Evolutionary conservation across 2,797 vertebrate species (phyloP).

Genomic region (Thalassophryne amazonica): DNA sequence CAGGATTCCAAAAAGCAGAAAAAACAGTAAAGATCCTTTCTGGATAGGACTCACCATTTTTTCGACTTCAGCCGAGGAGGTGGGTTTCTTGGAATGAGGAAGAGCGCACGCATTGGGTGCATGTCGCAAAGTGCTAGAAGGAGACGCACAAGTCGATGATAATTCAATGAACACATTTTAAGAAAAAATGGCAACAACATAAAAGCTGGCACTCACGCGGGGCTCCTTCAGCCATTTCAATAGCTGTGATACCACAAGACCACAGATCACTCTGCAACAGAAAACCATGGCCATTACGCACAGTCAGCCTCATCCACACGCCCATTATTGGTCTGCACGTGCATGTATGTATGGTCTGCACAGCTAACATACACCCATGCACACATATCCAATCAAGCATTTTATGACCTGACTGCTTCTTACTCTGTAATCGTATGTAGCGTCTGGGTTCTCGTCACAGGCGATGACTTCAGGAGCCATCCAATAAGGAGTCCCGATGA

Average conservation of each 20-base stretch:
- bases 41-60: constrained; percentile 80
- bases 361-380: not conserved
- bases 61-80: constrained; percentile 91
- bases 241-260: constrained; percentile 96
- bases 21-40: not conserved
- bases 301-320: too few species aligned
- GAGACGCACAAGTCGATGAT: not conserved
- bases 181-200: not conserved
- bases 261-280: constrained; percentile 91
- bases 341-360: too few species aligned
- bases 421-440: constrained; percentile 96
- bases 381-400: not conserved
- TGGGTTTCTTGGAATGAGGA: constrained; percentile 91
- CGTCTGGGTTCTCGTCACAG: constrained; percentile 95
- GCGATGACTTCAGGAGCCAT: constrained; percentile 97
- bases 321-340: too few species aligned
- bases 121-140: constrained; percentile 87
- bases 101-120: constrained; percentile 92
- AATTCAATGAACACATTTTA: not conserved
- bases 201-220: constrained; percentile 86
- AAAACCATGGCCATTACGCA: constrained; percentile 31
- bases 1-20: not conserved
- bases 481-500: constrained; percentile 96
- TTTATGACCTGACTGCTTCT: constrained; percentile 35
- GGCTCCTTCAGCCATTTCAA: constrained; percentile 98